Evolutionary conservation across 2,113 vertebrate species (phyloP).

Genomic region (Gymnogyps californianus): DNA sequence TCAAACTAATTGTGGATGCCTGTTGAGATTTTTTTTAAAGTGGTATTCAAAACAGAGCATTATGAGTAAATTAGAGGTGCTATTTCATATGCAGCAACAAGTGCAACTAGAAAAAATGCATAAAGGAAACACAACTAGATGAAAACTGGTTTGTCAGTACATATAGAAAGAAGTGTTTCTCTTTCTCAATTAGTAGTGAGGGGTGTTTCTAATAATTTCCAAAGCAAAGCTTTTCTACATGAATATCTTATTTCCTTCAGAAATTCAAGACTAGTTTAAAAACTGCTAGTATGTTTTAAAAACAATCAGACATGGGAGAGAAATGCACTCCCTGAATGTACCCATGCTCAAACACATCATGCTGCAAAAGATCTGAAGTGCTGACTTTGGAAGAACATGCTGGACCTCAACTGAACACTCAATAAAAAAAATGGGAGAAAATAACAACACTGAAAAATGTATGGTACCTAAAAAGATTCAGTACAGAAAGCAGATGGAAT

Average conservation of each 20-base stretch:
- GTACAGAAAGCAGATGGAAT: constrained; percentile 24
- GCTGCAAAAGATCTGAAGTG: neutral
- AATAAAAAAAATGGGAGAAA: neutral
- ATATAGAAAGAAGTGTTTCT: neutral
- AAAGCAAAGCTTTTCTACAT: neutral
- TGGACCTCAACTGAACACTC: neutral
- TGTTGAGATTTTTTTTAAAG: neutral
- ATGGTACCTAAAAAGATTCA: constrained; percentile 57
- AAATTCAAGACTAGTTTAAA: neutral
- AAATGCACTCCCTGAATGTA: neutral
- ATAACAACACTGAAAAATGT: constrained; percentile 40
- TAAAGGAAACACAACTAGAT: neutral
- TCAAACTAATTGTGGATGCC: neutral
- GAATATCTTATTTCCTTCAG: neutral
- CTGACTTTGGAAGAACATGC: neutral
- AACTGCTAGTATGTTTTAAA: neutral
- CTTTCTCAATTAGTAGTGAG: neutral
- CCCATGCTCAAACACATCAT: neutral
- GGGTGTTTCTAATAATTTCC: neutral
- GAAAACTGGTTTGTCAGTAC: neutral
- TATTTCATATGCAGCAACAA: neutral
- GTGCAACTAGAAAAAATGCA: neutral
- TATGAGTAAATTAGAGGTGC: constrained; percentile 15
- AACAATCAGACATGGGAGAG: neutral
- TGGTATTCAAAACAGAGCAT: constrained; percentile 29